Evolutionary conservation across 2,113 vertebrate genomes (phyloP), one percentile per base, ranked within the genome.

Genomic region (Sturnira hondurensis): DNA sequence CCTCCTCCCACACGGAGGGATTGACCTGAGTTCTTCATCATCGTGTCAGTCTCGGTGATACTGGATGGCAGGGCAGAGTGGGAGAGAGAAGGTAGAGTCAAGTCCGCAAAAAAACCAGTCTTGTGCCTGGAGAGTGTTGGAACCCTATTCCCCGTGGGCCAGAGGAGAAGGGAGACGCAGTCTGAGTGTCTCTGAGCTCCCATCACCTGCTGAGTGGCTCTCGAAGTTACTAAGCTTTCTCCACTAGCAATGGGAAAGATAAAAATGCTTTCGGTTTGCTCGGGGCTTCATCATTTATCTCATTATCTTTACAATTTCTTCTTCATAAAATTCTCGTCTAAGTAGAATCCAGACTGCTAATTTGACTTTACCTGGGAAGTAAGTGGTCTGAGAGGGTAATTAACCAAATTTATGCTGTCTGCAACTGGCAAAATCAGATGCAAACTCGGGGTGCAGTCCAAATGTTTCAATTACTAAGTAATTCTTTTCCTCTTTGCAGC

Each of bases 211-310:
- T n/a, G 20, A 7, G 52, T 31, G 38, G 9, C 71, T 81, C 12
- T 19, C 28, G 28, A 36, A 7, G 1, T 14, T 3, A 41, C 38
- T 54, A 52, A 85, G 43, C 54, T 89, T 68, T 82, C 41, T 36
- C 56, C 61, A n/a, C 65, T 13, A 86, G n/a, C n/a, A 17, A 47
- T 74, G 22, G 16, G 24, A 26, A 38, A 68, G 38, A 86, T 71
- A 85, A 85, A 96, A 80, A 89, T n/a, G 56, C 28, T 58, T 67
- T 84, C n/a, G 8, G 50, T 83, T 74, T 67, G 38, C 58, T 96
- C 88, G 47, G 36, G 83, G 20, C 9, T 65, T 80, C 36, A 85
- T 52, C 19, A 47, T 38, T 83, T 67, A 73, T 73, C 24, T 70
- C 86, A 45, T 67, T 24, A 77, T 68, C 63, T 89, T 81, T 76